phyloP scores from a whole-genome alignment of 2,888 invertebrate genomes.

The Cheilosia urbana region DNA sequence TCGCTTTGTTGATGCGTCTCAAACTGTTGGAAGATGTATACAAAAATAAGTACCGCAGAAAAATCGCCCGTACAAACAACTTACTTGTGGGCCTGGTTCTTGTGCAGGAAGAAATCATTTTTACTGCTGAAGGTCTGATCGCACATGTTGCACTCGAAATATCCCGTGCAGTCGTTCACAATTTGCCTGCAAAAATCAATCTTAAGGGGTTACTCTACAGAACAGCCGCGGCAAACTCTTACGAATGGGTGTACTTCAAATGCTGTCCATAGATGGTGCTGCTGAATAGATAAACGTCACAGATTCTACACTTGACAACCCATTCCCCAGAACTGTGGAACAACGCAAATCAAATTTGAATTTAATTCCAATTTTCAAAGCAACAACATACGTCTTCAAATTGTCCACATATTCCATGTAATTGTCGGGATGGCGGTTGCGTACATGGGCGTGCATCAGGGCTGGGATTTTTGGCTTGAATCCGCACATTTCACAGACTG shows the following conservation, averaged over 20 bases:
- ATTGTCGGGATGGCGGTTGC: conserved; percentile 67
- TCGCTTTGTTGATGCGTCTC: conserved; percentile 68
- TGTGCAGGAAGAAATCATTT: conserved; percentile 72
- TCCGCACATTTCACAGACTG: conserved; percentile 68
- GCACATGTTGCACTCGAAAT: conserved; percentile 69
- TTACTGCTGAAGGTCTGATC: conserved; percentile 67
- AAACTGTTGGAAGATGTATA: conserved; percentile 30
- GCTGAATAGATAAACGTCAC: conserved; percentile 68
- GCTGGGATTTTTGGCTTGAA: conserved; percentile 71
- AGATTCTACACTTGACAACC: conserved; percentile 68
- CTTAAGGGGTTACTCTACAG: background rate
- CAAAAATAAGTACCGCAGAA: background rate
- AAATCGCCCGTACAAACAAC: background rate
- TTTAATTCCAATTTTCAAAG: background rate
- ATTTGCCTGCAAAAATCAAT: conserved; percentile 52
- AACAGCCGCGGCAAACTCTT: background rate
- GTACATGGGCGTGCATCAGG: conserved; percentile 67
- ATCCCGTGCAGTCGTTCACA: conserved; percentile 67
- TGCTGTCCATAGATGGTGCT: conserved; percentile 71
- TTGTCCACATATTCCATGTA: conserved; percentile 72
- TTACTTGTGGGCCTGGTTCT: conserved; percentile 71
- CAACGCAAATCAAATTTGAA: background rate
- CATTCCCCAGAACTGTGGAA: conserved; percentile 66
- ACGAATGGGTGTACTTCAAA: conserved; percentile 73
- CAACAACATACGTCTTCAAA: conserved; percentile 50